phyloP scores from a whole-genome alignment of 2,888 invertebrate genomes.

The Candidula unifasciata region DNA sequence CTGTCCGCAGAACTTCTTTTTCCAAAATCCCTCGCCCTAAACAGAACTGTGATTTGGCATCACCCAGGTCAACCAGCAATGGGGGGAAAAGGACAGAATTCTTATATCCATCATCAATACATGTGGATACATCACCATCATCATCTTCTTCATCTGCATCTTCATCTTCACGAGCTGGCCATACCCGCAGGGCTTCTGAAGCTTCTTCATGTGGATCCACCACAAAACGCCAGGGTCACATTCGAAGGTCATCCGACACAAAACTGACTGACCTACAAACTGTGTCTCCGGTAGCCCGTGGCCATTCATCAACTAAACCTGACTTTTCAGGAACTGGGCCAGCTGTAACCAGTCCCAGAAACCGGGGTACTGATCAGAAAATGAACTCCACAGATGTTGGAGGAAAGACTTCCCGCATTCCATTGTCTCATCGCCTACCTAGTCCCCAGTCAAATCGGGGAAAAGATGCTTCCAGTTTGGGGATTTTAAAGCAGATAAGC shows the following conservation, averaged over 20 bases:
- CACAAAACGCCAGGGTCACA: constrained; percentile 33
- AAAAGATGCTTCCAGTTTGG: constrained; percentile 50
- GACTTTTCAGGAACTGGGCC: not conserved
- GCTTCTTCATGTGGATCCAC: not conserved
- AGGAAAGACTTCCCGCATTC: constrained; percentile 50
- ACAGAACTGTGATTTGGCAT: not conserved
- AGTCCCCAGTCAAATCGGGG: constrained; percentile 44
- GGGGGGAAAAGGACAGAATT: constrained; percentile 4
- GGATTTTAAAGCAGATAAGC: constrained; percentile 53
- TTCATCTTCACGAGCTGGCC: constrained; percentile 29
- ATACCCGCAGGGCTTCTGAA: constrained; percentile 41
- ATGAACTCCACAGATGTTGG: not conserved
- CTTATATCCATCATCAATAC: constrained; percentile 20
- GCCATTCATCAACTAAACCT: not conserved
- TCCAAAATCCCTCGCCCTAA: constrained; percentile 49
- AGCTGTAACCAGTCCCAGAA: constrained; percentile 3
- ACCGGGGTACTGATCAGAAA: constrained; percentile 11
- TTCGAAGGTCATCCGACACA: constrained; percentile 47
- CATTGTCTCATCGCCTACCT: constrained; percentile 53
- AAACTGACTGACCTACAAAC: constrained; percentile 31
- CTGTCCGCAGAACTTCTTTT: constrained; percentile 34
- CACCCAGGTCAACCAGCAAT: not conserved
- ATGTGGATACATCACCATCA: constrained; percentile 33
- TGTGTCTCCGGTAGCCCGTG: constrained; percentile 11
- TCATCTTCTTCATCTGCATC: constrained; percentile 41